phyloP scores from a whole-genome alignment of 2,888 invertebrate genomes.

The Pherbina coryleti region DNA sequence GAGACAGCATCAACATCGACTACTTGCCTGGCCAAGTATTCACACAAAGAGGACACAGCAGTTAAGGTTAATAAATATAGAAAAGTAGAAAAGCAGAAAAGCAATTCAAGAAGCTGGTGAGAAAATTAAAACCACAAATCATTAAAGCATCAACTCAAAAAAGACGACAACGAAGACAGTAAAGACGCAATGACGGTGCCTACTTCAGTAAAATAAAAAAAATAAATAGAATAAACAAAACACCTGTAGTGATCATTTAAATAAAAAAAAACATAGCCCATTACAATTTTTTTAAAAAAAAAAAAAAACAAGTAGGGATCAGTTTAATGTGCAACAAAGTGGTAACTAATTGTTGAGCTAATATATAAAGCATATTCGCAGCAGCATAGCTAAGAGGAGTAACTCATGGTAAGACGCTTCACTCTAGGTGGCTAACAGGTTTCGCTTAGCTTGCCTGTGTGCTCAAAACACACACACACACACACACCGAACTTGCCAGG shows the following conservation, averaged over 20 bases:
- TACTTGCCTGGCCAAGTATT: not conserved
- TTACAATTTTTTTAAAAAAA: not conserved
- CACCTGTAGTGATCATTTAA: not conserved
- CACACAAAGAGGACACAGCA: not conserved
- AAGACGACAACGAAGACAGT: not conserved
- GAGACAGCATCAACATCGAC: not conserved
- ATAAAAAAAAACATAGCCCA: not conserved
- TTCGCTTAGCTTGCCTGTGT: not conserved
- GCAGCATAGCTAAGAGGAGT: not conserved
- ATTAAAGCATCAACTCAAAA: not conserved
- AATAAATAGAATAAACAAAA: not conserved
- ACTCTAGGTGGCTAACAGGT: not conserved
- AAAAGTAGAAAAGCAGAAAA: not conserved
- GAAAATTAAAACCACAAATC: slow-evolving; percentile 12
- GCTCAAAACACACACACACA: not conserved
- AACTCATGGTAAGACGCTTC: not conserved
- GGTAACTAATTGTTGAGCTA: slow-evolving; percentile 20
- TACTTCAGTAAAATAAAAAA: not conserved
- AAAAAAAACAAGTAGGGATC: not conserved
- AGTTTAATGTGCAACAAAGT: slow-evolving; percentile 14
- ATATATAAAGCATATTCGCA: not conserved
- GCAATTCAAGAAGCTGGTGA: not conserved
- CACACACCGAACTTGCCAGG: not conserved
- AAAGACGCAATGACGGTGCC: not conserved
- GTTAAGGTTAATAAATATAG: not conserved